phyloP scores from a whole-genome alignment of 2,888 invertebrate species.

The Leptopilina syphax region DNA sequence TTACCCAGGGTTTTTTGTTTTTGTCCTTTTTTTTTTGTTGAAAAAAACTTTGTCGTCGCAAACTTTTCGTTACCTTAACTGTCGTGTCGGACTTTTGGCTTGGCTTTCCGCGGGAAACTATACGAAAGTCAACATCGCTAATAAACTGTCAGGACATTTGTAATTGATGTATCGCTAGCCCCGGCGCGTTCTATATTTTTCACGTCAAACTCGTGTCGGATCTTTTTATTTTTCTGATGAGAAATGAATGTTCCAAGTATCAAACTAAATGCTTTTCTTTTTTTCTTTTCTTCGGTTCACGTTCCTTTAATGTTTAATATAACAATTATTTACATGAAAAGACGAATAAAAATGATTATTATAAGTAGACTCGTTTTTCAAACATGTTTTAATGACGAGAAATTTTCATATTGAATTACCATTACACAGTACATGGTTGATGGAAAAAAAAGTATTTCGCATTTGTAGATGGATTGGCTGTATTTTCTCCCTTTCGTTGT shows the following conservation, averaged over 20 bases:
- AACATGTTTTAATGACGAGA: no score
- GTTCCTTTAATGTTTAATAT: no score
- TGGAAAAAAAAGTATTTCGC: not conserved
- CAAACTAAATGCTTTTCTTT: not conserved
- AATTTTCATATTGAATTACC: no score
- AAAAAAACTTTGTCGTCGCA: conserved; percentile 35
- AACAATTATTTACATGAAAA: no score
- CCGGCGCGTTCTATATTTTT: conserved; percentile 39
- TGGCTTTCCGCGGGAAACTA: conserved; percentile 35
- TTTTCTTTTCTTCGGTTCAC: no score
- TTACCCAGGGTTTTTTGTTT: not conserved
- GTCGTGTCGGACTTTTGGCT: conserved; percentile 43
- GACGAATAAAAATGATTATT: no score
- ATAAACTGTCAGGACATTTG: conserved; percentile 43
- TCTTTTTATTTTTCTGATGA: conserved; percentile 10
- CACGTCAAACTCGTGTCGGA: conserved; percentile 39
- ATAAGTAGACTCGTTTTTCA: no score
- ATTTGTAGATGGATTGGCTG: not conserved
- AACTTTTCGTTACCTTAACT: conserved; percentile 24
- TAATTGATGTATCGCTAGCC: conserved; percentile 49
- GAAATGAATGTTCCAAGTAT: conserved; percentile 28
- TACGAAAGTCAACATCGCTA: conserved; percentile 49
- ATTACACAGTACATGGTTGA: no score
- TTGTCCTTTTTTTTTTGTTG: not conserved
- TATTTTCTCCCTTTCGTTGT: not conserved